A percentile compares a stretch with the other conserved stretches of the same genome.
Evolutionary conservation across 1,140 invertebrate genomes (phyloP).

Genomic region (Euwallacea fornicatus): DNA sequence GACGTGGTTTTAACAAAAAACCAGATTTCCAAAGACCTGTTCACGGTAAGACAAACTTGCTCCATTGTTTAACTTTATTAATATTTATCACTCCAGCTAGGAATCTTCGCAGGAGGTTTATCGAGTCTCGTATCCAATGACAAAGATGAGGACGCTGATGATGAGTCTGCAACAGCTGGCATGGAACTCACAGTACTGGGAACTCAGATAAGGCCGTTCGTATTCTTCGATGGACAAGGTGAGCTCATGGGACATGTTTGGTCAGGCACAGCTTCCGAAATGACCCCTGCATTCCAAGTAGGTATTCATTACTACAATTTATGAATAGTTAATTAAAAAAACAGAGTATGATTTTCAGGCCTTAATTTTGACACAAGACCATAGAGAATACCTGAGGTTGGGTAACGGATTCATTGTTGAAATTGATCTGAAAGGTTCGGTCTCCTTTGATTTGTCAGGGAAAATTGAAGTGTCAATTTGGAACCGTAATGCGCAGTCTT

Average conservation of each 20-base stretch:
- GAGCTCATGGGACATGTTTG: conserved; percentile 90
- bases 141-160: conserved; percentile 57
- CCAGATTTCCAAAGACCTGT: conserved; percentile 56
- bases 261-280: conserved; percentile 79
- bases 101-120: conserved; percentile 79
- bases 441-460: conserved; percentile 83
- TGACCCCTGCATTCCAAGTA: conserved; percentile 80
- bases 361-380: conserved; percentile 73
- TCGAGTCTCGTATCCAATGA: conserved; percentile 65
- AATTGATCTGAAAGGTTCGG: conserved; percentile 67
- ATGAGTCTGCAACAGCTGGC: conserved; percentile 74
- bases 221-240: conserved; percentile 82
- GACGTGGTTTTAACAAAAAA: conserved; percentile 67
- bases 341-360: conserved; percentile 56
- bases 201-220: conserved; percentile 76
- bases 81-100: conserved; percentile 55
- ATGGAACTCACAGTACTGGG: conserved; percentile 81
- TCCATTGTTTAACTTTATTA: neutral
- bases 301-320: conserved; percentile 26
- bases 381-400: conserved; percentile 69
- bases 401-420: conserved; percentile 75
- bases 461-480: conserved; percentile 84
- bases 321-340: too few species aligned
- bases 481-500: conserved; percentile 82
- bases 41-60: conserved; percentile 52